Percentiles rank a stretch among this genome's conserved stretches.
phyloP scores from a whole-genome alignment of 2,888 invertebrate species.

The Parnassius apollo region DNA sequence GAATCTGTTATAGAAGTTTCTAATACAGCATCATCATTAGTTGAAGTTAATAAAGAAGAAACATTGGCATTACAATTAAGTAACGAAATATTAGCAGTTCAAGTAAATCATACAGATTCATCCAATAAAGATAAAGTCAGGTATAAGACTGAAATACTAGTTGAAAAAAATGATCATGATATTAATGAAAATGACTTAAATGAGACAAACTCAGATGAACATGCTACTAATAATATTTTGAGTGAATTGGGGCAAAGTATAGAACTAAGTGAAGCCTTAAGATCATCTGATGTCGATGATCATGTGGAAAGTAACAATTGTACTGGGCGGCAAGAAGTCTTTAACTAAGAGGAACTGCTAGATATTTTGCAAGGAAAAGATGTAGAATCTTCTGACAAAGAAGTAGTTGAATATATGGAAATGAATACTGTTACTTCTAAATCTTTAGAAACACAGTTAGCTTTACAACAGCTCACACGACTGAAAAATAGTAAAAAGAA shows the following conservation, averaged over 20 bases:
- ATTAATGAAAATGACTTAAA: conserved; percentile 39
- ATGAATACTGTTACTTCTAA: conserved; percentile 35
- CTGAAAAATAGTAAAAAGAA: conserved; percentile 42
- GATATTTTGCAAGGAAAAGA: conserved; percentile 74
- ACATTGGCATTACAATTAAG: conserved; percentile 33
- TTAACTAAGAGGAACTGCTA: conserved; percentile 72
- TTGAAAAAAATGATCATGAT: conserved; percentile 62
- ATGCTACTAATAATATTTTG: conserved; percentile 51
- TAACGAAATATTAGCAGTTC: conserved; percentile 17
- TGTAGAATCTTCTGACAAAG: conserved; percentile 40
- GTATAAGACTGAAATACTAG: conserved; percentile 69
- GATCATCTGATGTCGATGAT: conserved; percentile 58
- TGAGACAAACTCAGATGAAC: conserved; percentile 33
- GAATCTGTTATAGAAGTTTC: conserved; percentile 33
- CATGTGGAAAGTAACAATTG: conserved; percentile 65
- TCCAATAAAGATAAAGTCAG: conserved; percentile 44
- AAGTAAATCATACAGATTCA: conserved; percentile 25
- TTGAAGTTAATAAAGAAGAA: conserved; percentile 28
- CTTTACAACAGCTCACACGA: conserved; percentile 62
- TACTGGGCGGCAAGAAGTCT: conserved; percentile 58
- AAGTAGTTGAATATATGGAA: conserved; percentile 32
- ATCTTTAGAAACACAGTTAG: conserved; percentile 56
- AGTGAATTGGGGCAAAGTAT: conserved; percentile 64
- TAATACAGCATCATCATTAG: conserved; percentile 33
- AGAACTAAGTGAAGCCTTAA: conserved; percentile 66